Evolutionary conservation across 2,888 invertebrate species (phyloP).

Genomic region (Loripinus fragilis): DNA sequence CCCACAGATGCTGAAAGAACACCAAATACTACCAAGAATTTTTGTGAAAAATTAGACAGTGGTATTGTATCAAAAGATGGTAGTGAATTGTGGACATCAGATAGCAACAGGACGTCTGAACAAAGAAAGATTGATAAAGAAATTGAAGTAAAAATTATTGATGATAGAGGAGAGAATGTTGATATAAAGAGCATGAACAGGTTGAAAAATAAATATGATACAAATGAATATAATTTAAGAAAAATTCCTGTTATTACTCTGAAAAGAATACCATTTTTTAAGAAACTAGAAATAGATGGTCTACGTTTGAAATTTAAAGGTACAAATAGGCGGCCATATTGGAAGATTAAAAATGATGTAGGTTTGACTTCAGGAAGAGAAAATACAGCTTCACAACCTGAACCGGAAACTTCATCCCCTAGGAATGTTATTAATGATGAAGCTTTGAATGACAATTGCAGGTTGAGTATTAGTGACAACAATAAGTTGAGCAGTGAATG

Average conservation of each 20-base stretch:
- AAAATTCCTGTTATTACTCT: background rate
- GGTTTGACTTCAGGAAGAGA: background rate
- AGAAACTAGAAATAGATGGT: background rate
- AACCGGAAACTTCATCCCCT: too few relatives aligned
- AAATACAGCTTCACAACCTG: too few relatives aligned
- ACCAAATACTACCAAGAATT: background rate
- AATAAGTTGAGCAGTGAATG: too few relatives aligned
- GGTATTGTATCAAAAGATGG: background rate
- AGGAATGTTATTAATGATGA: too few relatives aligned
- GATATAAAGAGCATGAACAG: too few relatives aligned
- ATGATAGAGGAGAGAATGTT: background rate
- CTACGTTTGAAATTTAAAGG: constrained; percentile 1
- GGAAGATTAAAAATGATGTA: background rate
- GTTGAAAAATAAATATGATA: too few relatives aligned
- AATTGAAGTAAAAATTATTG: background rate
- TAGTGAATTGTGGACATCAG: background rate
- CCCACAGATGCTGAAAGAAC: background rate
- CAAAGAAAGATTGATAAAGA: background rate
- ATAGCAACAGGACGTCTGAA: background rate
- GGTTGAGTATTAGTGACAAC: too few relatives aligned
- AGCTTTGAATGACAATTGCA: too few relatives aligned
- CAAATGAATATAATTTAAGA: too few relatives aligned
- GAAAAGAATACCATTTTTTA: background rate
- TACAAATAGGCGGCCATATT: background rate
- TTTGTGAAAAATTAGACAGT: too few relatives aligned